These are phyloP conservation scores for Pungitius pungitius DNA, from an alignment of 2,113 vertebrate species.

Conservation along the genomic window DNA sequence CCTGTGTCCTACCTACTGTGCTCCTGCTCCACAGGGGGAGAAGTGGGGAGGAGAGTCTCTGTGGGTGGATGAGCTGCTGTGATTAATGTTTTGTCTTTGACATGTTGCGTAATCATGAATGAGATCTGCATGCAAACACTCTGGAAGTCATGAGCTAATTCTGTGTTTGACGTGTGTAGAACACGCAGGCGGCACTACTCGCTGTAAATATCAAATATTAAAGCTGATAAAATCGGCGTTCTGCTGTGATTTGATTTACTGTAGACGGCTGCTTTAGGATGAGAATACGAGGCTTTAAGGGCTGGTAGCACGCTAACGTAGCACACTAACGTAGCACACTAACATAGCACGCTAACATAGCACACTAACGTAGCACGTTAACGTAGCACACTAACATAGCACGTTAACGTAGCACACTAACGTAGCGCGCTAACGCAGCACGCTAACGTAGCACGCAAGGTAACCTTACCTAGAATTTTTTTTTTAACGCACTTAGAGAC, in stretches of 20 bases:
- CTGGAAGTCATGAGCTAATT: too few species aligned
- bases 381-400: too few species aligned
- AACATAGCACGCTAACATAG: too few species aligned
- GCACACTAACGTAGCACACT: too few species aligned
- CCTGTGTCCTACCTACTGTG: not conserved
- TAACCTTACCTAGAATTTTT: too few species aligned
- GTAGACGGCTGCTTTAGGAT: conserved; percentile 7
- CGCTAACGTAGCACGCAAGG: too few species aligned
- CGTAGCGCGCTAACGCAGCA: too few species aligned
- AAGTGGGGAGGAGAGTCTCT: conserved; percentile 23
- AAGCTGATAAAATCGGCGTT: conserved; percentile 3
- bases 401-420: too few species aligned
- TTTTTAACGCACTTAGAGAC: too few species aligned
- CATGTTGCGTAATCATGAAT: conserved; percentile 47
- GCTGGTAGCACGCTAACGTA: too few species aligned
- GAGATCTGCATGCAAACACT: conserved; percentile 30
- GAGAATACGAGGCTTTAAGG: too few species aligned
- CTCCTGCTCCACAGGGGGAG: conserved; percentile 12
- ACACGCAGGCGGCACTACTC: not conserved
- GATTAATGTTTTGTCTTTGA: conserved; percentile 49
- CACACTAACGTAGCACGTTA: too few species aligned
- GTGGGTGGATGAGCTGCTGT: conserved; percentile 53
- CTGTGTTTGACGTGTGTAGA: not conserved
- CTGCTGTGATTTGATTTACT: conserved; percentile 36
- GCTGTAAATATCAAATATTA: conserved; percentile 16